Conservation (phyloP, 2,888 invertebrate species). For the Drosophila affinis region DNA sequence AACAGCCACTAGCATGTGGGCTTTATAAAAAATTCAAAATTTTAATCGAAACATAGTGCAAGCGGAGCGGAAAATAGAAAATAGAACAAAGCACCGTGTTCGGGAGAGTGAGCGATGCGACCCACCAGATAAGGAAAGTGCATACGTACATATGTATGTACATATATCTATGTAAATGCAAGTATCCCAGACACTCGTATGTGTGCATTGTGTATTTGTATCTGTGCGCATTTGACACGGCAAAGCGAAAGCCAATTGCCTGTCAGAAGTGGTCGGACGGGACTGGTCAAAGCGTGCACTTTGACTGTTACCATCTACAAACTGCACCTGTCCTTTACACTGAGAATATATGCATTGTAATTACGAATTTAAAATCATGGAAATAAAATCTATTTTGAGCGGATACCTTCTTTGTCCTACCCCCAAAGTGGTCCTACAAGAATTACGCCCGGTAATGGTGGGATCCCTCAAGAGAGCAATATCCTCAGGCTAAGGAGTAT, state of each 20-base stretch:
- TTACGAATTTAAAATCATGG: background rate
- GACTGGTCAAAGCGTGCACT: constrained; percentile 36
- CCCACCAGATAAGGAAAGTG: constrained; percentile 57
- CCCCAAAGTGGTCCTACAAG: no score
- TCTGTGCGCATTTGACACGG: constrained; percentile 10
- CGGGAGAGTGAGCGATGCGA: constrained; percentile 54
- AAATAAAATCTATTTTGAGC: no score
- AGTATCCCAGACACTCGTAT: constrained; percentile 11
- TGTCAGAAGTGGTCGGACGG: constrained; percentile 29
- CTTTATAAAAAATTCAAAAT: constrained; percentile 74
- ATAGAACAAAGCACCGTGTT: constrained; percentile 9
- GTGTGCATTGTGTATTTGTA: background rate
- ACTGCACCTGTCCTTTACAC: background rate
- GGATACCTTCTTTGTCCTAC: no score
- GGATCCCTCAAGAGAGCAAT: background rate
- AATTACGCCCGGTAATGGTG: no score
- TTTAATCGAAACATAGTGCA: constrained; percentile 76
- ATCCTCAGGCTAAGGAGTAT: no score
- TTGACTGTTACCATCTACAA: constrained; percentile 8
- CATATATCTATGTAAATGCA: background rate
- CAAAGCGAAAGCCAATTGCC: constrained; percentile 58
- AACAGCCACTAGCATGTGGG: constrained; percentile 34
- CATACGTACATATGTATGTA: background rate
- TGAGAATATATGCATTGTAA: background rate
- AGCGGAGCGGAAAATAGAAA: constrained; percentile 64